These are phyloP conservation scores for Myripristis murdjan DNA, from an alignment of 2,797 vertebrate species.

Conservation along the genomic window DNA sequence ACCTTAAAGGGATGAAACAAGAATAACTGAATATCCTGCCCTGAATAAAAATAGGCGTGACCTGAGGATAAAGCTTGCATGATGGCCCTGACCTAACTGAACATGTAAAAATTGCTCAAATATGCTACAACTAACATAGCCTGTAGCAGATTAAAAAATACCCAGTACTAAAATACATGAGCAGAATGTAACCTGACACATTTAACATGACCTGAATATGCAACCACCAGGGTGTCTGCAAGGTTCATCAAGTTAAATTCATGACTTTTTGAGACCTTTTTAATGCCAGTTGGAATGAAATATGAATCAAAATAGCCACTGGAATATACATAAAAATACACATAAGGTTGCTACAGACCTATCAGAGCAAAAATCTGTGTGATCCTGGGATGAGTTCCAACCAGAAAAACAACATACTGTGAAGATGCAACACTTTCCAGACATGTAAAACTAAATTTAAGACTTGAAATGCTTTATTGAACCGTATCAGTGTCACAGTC, in stretches of 20 bases:
- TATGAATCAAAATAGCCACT: not conserved
- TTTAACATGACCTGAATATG: conserved; percentile 20
- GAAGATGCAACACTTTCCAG: not conserved
- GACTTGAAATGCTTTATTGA: not conserved
- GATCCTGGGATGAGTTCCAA: conserved; percentile 2
- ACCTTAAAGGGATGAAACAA: not conserved
- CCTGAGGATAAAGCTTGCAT: not conserved
- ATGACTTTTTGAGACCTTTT: too few relatives aligned
- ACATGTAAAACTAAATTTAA: conserved; percentile 7
- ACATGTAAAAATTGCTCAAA: conserved; percentile 1
- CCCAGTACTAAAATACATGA: conserved; percentile 3
- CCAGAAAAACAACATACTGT: not conserved
- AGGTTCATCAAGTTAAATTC: conserved; percentile 1
- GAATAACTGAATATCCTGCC: not conserved
- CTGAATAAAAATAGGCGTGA: not conserved
- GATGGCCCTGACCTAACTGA: not conserved
- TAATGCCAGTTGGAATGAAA: conserved; percentile 2
- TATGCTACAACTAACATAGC: not conserved
- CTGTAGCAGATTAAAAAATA: not conserved
- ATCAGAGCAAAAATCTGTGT: not conserved
- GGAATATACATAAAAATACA: not conserved
- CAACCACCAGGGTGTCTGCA: not conserved
- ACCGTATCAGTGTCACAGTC: too few relatives aligned
- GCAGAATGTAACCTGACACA: conserved; percentile 1
- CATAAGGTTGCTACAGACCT: not conserved